phyloP scores from a whole-genome alignment of 1,140 invertebrate genomes.

The Drosophila watanabei region DNA sequence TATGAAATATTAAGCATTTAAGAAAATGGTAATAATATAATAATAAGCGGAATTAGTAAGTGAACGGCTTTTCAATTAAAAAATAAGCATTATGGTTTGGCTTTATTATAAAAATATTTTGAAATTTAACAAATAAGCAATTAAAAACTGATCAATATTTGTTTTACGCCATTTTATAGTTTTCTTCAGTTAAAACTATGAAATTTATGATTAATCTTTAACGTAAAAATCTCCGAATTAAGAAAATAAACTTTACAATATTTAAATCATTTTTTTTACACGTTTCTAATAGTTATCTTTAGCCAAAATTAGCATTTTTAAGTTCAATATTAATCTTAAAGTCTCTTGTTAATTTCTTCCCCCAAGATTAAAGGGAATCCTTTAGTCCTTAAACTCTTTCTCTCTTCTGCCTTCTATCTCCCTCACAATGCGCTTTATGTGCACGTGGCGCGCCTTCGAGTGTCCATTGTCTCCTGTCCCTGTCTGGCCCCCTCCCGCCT shows the following conservation, averaged over 20 bases:
- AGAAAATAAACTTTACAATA: not conserved
- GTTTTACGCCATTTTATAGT: not conserved
- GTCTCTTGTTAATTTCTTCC: not conserved
- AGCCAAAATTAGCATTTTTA: too few relatives aligned
- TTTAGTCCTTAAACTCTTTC: not conserved
- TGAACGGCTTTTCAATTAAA: not conserved
- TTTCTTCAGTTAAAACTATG: not conserved
- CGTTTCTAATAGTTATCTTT: not conserved
- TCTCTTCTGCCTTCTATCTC: not conserved
- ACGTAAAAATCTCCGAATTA: not conserved
- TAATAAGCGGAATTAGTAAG: accelerated
- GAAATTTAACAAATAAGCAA: not conserved
- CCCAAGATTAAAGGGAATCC: conserved; percentile 6
- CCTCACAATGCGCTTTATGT: conserved; percentile 63
- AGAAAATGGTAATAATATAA: not conserved
- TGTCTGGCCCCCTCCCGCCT: not conserved
- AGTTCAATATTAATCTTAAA: not conserved
- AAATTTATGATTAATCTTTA: not conserved
- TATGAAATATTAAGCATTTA: not conserved
- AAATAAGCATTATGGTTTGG: too few relatives aligned
- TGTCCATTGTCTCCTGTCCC: conserved; percentile 31
- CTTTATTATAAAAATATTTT: not conserved
- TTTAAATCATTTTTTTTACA: not conserved
- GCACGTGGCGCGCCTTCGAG: conserved; percentile 56
- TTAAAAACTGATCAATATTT: too few relatives aligned